Percentiles rank a stretch among this genome's conserved stretches.
phyloP scores from a whole-genome alignment of 1,140 invertebrate species.

The Conus ventricosus region DNA sequence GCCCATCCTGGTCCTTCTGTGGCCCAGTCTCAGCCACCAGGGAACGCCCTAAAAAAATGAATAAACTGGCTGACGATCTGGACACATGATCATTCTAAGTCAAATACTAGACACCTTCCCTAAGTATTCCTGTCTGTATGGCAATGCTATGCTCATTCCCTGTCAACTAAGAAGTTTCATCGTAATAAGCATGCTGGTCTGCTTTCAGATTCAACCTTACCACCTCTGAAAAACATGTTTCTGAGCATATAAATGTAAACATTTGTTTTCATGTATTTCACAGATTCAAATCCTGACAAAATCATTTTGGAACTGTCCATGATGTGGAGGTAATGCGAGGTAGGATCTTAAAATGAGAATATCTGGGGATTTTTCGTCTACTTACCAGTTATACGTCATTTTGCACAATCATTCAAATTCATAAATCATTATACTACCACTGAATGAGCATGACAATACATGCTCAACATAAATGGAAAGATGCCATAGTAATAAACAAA shows the following conservation, averaged over 20 bases:
- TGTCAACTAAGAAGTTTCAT: not conserved
- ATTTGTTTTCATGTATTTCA: too few relatives aligned
- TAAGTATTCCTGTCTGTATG: not conserved
- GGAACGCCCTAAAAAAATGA: not conserved
- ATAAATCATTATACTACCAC: not conserved
- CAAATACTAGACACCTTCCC: not conserved
- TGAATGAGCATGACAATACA: not conserved
- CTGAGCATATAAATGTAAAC: too few relatives aligned
- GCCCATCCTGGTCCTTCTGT: constrained; percentile 83
- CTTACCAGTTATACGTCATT: too few relatives aligned
- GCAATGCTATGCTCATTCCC: not conserved
- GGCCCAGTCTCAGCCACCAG: constrained; percentile 38
- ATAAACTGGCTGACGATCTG: not conserved
- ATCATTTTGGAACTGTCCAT: too few relatives aligned
- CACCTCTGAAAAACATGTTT: too few relatives aligned
- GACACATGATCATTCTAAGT: not conserved
- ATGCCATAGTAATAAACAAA: not conserved
- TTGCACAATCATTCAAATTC: not conserved
- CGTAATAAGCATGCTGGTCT: not conserved
- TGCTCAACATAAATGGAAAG: not conserved
- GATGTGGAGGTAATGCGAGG: too few relatives aligned
- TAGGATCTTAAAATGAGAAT: too few relatives aligned
- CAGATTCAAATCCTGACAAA: too few relatives aligned
- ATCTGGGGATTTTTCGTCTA: too few relatives aligned
- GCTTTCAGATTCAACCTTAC: too few relatives aligned